Evolutionary conservation across 2,113 vertebrate species (phyloP), one percentile per base, ranked within the genome.

Genomic region (Murina feae): DNA sequence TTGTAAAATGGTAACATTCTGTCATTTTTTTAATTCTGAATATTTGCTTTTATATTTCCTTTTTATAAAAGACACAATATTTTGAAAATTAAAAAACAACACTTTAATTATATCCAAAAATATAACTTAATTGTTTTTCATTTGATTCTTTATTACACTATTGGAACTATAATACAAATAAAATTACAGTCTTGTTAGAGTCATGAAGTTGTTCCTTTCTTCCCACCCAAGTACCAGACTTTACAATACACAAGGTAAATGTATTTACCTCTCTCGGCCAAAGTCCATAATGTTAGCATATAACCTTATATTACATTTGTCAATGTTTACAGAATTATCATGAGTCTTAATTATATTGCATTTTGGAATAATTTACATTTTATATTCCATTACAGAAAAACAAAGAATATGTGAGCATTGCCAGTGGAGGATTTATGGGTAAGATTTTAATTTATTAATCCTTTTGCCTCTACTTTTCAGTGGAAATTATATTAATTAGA

Each of bases 351-450:
- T 58, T 93, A 76, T 47, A 32, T 81, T 55, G 21, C 47, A 63
- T 63, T 84, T 97, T 76, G 82, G 60, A 37, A 93, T 95, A 85
- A 98, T 87, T 63, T 63, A 60, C 86, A 89, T 72, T 96, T 96
- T 96, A 37, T 96, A 96, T 97, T 97, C 75, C 97, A 7, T 98
- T 98, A 74, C 98, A 99, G 99, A 99, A 99, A 99, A 99, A 99
- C 97, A 99, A 99, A 98, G 99, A 99, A 95, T 99, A 99, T 17
- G 99, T 99, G 95, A 99, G 99, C 98, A 99, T 99, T 91, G 99
- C 99, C 80, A 99, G 99, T 98, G 99, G 99, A 96, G 99, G 99
- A 79, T 99, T 99, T 97, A 99, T 99, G 99, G 99, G 99, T 99
- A 98, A 99, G 99, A 17, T 98, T 94, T 89, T 89, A 42, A 90